Conservation (phyloP, 2,888 invertebrate genomes). For the Hanleya hanleyi region DNA sequence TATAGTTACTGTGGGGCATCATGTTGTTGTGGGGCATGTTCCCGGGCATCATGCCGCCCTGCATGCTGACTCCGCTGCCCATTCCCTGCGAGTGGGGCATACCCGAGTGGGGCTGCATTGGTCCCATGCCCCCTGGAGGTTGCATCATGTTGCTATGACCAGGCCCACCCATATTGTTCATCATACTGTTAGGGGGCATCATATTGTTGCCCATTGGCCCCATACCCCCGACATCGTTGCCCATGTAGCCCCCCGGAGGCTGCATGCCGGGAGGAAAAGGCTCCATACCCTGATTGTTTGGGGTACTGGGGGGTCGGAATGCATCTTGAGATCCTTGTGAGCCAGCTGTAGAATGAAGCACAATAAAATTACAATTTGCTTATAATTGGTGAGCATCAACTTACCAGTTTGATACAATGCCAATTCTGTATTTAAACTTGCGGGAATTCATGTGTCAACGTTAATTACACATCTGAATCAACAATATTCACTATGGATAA, state of each 20-base stretch:
- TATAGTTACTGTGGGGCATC: conserved; percentile 49
- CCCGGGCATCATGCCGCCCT: conserved; percentile 28
- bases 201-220: conserved; percentile 55
- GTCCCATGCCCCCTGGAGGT: conserved; percentile 58
- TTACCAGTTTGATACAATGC: no score
- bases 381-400: no score
- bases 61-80: conserved; percentile 43
- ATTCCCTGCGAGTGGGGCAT: conserved; percentile 32
- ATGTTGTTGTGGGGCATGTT: conserved; percentile 55
- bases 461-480: no score
- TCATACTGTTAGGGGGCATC: conserved; percentile 57
- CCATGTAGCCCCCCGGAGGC: conserved; percentile 52
- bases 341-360: conserved; percentile 42
- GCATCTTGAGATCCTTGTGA: conserved; percentile 67
- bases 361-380: no score
- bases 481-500: no score
- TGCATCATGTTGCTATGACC: conserved; percentile 70
- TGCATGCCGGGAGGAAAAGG: conserved; percentile 39
- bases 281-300: conserved; percentile 51
- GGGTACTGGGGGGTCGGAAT: conserved; percentile 57
- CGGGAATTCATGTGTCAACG: no score
- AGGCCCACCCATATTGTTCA: conserved; percentile 49
- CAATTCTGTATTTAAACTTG: no score
- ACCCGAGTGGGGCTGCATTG: conserved; percentile 31
- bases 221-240: conserved; percentile 49